Evolutionary conservation across 2,113 vertebrate species (phyloP).

Genomic region (Monopterus albus): DNA sequence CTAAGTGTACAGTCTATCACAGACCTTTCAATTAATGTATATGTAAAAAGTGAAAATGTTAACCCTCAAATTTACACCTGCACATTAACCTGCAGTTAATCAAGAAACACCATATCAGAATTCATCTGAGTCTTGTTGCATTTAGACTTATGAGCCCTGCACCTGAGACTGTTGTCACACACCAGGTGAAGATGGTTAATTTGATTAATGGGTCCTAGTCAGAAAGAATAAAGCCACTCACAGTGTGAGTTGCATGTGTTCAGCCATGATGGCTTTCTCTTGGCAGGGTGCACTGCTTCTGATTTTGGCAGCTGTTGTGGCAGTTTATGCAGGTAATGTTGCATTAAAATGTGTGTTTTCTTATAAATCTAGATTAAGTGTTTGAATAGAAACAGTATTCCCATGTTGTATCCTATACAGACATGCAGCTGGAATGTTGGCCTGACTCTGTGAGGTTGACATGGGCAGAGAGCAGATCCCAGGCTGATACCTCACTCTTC

Average conservation of each 20-base stretch:
- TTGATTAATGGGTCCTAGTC: slow-evolving; percentile 14
- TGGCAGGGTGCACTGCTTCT: slow-evolving; percentile 24
- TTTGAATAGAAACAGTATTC: not conserved
- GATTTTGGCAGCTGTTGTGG: slow-evolving; percentile 3
- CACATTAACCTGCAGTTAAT: too few relatives aligned
- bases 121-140: too few relatives aligned
- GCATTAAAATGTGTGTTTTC: too few relatives aligned
- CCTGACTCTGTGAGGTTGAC: slow-evolving; percentile 56
- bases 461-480: slow-evolving; percentile 58
- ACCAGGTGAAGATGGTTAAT: slow-evolving; percentile 61
- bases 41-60: not conserved
- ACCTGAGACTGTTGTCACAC: slow-evolving; percentile 28
- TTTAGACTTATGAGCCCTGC: not conserved
- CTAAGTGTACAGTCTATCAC: too few relatives aligned
- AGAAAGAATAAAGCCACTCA: slow-evolving; percentile 30
- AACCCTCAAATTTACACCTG: too few relatives aligned
- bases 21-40: not conserved
- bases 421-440: slow-evolving; percentile 71
- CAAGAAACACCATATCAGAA: not conserved
- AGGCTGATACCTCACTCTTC: slow-evolving; percentile 45
- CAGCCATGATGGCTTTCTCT: slow-evolving; percentile 62
- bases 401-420: slow-evolving; percentile 19
- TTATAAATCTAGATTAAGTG: not conserved
- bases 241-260: fast-evolving
- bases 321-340: slow-evolving; percentile 67